Percentiles rank a stretch among this genome's conserved stretches.
Conservation (phyloP, 1,140 invertebrate genomes). For the Oreohelix idahoensis region DNA sequence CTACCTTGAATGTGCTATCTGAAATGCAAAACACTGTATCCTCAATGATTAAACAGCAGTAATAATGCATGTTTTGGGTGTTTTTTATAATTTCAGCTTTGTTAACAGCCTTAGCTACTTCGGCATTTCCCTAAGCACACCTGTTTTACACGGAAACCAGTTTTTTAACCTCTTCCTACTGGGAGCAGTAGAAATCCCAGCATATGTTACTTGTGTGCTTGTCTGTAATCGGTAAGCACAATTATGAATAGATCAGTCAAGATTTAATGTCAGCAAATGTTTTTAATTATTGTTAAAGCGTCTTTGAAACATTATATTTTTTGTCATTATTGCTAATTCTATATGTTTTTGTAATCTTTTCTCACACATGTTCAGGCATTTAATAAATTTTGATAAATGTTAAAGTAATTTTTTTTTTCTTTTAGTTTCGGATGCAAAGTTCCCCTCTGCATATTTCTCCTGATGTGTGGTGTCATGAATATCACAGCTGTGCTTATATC, state of each 20-base stretch:
- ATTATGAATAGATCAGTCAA: too few relatives aligned
- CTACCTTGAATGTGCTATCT: too few relatives aligned
- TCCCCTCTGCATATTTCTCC: slow-evolving; percentile 60
- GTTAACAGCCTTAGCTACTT: slow-evolving; percentile 70
- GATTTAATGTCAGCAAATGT: too few relatives aligned
- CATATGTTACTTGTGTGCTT: slow-evolving; percentile 60
- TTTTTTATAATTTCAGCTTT: slow-evolving; percentile 56
- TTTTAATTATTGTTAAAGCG: too few relatives aligned
- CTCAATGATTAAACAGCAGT: too few relatives aligned
- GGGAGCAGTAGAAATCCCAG: slow-evolving; percentile 68
- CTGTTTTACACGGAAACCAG: slow-evolving; percentile 65
- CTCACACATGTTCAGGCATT: too few relatives aligned
- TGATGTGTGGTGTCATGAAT: slow-evolving; percentile 62
- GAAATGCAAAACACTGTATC: too few relatives aligned
- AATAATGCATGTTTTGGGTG: too few relatives aligned
- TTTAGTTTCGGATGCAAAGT: slow-evolving; percentile 61
- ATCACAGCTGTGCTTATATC: slow-evolving; percentile 60
- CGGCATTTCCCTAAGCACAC: slow-evolving; percentile 68
- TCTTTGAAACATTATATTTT: too few relatives aligned
- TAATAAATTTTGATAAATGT: too few relatives aligned
- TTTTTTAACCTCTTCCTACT: slow-evolving; percentile 69
- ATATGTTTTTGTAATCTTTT: too few relatives aligned
- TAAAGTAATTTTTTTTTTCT: background rate
- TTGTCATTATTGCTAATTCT: too few relatives aligned
- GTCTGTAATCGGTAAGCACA: slow-evolving; percentile 42